A percentile compares a stretch with the other conserved stretches of the same genome.
Evolutionary conservation across 2,113 vertebrate species (phyloP).

Genomic region (Diphyllodes magnificus): DNA sequence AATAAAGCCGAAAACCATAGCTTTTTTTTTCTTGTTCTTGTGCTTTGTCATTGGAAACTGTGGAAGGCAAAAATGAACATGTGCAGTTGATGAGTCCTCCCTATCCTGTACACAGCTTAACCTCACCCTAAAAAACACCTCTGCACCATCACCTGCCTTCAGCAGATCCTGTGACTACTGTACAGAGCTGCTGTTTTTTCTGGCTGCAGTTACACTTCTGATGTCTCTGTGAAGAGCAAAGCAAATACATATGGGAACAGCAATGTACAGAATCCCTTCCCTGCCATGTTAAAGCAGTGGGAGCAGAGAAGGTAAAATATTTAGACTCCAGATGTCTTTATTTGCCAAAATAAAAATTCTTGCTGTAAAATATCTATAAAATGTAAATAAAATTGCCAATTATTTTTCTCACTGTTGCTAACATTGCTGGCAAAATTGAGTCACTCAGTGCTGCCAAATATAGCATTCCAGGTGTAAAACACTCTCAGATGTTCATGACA

Average conservation of each 20-base stretch:
- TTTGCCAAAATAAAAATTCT: constrained; percentile 51
- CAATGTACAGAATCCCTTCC: not conserved
- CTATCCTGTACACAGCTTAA: not conserved
- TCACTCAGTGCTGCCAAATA: constrained; percentile 41
- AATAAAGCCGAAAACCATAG: not conserved
- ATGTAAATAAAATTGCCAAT: constrained; percentile 48
- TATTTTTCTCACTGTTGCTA: constrained; percentile 12
- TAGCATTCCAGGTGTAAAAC: constrained; percentile 56
- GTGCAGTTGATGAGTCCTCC: not conserved
- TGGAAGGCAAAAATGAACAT: not conserved
- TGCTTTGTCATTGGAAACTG: not conserved
- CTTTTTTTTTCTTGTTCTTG: not conserved
- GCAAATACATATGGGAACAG: not conserved
- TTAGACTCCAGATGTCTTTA: constrained; percentile 59
- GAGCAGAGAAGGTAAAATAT: constrained; percentile 55
- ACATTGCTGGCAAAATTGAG: constrained; percentile 21
- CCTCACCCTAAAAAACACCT: not conserved
- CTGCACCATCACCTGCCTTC: not conserved
- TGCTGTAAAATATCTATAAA: constrained; percentile 15
- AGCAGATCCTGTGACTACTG: not conserved
- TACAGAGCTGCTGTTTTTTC: not conserved
- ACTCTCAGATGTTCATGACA: constrained; percentile 55
- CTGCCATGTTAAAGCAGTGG: constrained; percentile 3
- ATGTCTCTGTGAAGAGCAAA: not conserved
- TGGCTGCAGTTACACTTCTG: not conserved